phyloP scores from a whole-genome alignment of 2,888 invertebrate genomes.

The Agriotes lineatus region DNA sequence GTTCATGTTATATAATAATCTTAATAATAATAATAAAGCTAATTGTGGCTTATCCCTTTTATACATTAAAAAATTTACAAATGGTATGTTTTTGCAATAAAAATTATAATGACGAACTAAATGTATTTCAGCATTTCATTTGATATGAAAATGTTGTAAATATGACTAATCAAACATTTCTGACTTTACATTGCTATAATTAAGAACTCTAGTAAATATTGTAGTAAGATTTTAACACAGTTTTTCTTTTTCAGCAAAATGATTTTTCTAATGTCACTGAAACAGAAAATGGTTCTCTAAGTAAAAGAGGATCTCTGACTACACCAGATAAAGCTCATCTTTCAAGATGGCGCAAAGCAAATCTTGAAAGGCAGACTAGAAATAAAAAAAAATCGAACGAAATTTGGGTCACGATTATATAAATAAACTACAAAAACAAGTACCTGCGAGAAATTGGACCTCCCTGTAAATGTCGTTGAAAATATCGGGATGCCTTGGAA shows the following conservation, averaged over 20 bases:
- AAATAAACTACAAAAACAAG: not conserved
- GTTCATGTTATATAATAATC: too few relatives aligned
- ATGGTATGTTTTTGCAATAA: too few relatives aligned
- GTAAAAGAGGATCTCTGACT: not conserved
- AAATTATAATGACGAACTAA: not conserved
- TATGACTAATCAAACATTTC: too few relatives aligned
- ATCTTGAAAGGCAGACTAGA: not conserved
- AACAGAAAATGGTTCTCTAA: not conserved
- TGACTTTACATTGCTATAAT: not conserved
- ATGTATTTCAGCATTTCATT: not conserved
- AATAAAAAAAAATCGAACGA: not conserved
- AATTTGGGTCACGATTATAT: not conserved
- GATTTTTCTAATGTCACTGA: too few relatives aligned
- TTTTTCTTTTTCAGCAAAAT: not conserved
- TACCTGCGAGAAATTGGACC: not conserved
- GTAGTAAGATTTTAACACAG: not conserved
- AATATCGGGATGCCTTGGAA: not conserved
- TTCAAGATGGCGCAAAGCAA: not conserved
- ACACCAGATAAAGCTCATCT: too few relatives aligned
- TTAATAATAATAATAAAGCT: too few relatives aligned
- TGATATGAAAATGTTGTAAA: too few relatives aligned
- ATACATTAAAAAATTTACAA: too few relatives aligned
- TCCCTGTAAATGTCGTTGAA: not conserved
- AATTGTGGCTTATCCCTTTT: too few relatives aligned
- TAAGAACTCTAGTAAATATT: not conserved